Base-by-base conservation (phyloP, 2,797 vertebrate genomes). In the Halcyon leucocephala region DNA sequence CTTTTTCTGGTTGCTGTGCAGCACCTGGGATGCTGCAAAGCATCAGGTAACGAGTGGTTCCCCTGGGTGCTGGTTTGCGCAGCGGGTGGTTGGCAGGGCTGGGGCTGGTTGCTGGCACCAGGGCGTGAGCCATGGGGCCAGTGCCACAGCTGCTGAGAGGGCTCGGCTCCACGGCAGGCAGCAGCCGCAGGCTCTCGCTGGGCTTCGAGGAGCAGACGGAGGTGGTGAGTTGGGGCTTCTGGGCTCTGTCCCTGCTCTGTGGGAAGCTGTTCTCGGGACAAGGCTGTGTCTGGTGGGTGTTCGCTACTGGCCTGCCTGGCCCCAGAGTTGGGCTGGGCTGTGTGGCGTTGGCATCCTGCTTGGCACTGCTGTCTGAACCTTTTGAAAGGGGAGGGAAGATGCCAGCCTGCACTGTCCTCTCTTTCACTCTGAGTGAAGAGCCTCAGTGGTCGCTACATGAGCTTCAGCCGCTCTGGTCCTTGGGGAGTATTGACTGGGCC, bases 81-180 rank as follows among this genome's bases (percentile, higher is more conserved):
- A 41, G 78, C 0, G 15, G 17, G 9, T 31, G 66, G 81, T 92
- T 89, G 95, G 35, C 93, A 89, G 84, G 91, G 95, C 37, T 74
- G 92, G 81, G 72, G 92, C 95, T 67, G 86, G 65, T 79, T 29
- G 54, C 37, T 55, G 83, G 74, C 70, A 71, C 64, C 33, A 5
- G 42, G 24, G 29, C 4, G 20, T 1, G 10, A 33, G 35, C n/a
- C 61, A 6, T 10, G 72, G n/a, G 12, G 39, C 60, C 4, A 25
- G 85, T 39, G 10, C 69, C 9, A 2, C 11, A 11, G 84, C 44
- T 17, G 24, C 70, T 44, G 14, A 4, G 0, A 2, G 29, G 15
- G 41, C 62, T 65, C 9, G 7, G 16, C 35, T 62, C 3, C 42
- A 10, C 29, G 2, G 20, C 82, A 44, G 5, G 31, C 72, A 67